Conservation (phyloP, 2,113 vertebrate species). For the Gopherus evgoodei region DNA sequence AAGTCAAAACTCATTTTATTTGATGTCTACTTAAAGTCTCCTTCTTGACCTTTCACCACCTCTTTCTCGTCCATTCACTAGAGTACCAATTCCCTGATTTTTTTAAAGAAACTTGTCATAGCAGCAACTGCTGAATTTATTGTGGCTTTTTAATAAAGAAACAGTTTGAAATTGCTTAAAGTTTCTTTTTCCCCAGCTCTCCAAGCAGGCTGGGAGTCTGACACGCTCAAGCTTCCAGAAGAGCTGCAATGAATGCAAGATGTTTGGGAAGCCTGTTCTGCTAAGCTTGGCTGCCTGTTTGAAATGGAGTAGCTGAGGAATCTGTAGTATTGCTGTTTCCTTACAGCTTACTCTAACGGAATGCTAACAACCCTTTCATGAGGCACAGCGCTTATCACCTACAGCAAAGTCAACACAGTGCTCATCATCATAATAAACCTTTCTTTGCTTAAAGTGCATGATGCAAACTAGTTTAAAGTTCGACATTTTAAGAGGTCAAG, state of each 20-base stretch:
- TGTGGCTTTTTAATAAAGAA: constrained; percentile 22
- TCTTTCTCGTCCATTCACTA: not conserved
- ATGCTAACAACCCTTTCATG: constrained; percentile 33
- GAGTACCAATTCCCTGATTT: not conserved
- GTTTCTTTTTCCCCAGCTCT: not conserved
- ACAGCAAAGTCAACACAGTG: constrained; percentile 22
- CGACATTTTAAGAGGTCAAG: not conserved
- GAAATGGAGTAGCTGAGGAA: constrained; percentile 7
- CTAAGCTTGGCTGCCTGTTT: not conserved
- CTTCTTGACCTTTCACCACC: constrained; percentile 18
- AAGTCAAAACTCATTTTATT: not conserved
- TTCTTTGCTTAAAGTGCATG: not conserved
- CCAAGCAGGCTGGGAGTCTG: constrained; percentile 2
- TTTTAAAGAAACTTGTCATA: not conserved
- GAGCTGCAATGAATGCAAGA: not conserved
- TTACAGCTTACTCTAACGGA: constrained; percentile 41
- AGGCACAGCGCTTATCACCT: constrained; percentile 9
- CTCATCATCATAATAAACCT: not conserved
- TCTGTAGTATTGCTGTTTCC: not conserved
- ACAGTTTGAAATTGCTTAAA: not conserved
- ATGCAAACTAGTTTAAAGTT: constrained; percentile 1
- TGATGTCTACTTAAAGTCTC: not conserved
- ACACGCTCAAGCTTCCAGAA: not conserved
- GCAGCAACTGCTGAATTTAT: not conserved
- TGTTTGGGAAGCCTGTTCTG: constrained; percentile 2